Evolutionary conservation across 2,113 vertebrate genomes (phyloP).

Genomic region (Lipophrys pholis): DNA sequence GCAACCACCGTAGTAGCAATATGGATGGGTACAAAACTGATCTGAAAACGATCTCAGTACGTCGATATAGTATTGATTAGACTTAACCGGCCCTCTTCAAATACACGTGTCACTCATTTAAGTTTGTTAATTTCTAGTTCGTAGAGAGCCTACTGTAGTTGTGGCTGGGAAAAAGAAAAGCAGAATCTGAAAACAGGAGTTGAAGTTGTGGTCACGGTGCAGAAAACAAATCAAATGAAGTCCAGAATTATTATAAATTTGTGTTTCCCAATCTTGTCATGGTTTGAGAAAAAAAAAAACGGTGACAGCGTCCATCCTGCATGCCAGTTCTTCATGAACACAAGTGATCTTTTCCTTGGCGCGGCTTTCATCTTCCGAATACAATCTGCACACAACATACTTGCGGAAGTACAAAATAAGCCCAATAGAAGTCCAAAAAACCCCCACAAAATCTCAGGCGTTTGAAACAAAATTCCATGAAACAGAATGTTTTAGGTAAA

Average conservation of each 20-base stretch:
- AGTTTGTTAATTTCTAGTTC: too few relatives aligned
- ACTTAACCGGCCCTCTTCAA: not conserved
- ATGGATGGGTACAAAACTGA: not conserved
- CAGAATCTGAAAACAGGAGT: too few relatives aligned
- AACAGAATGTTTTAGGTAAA: not conserved
- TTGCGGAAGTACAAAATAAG: not conserved
- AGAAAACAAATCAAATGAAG: too few relatives aligned
- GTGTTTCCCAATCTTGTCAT: too few relatives aligned
- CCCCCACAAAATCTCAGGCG: not conserved
- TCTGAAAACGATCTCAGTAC: conserved; percentile 1
- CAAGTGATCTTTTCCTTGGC: not conserved
- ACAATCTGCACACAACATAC: not conserved
- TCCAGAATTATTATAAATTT: too few relatives aligned
- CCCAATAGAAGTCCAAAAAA: not conserved
- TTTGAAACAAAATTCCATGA: not conserved
- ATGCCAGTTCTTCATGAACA: not conserved
- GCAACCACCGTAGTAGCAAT: not conserved
- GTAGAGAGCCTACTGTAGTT: too few relatives aligned
- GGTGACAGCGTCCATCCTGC: not conserved
- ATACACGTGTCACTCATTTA: not conserved
- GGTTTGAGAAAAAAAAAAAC: not conserved
- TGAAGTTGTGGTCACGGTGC: too few relatives aligned
- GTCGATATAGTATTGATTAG: not conserved
- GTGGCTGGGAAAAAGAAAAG: too few relatives aligned
- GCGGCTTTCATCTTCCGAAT: not conserved